Base-by-base conservation (phyloP, 2,888 invertebrate genomes). In the Rhagonycha lutea region DNA sequence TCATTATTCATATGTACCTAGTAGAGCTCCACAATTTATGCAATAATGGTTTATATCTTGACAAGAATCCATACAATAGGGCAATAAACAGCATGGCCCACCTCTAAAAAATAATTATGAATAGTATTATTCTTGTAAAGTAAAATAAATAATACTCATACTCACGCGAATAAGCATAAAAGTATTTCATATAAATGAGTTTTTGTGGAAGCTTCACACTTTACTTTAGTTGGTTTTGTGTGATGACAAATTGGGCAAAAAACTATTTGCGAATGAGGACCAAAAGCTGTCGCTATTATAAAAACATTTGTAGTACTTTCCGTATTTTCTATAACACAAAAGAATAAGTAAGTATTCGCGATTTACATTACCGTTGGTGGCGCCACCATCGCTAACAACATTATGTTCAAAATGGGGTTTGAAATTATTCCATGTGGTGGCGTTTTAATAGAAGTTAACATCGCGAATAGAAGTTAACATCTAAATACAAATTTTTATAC, bases 161-260 rank as follows among this genome's bases (percentile, higher is more conserved):
- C 86, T 85, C 85, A 90, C 90, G 87, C 88, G 68, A 88, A 81
- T 14, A 89, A 24, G 74, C 89, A 90, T 8, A 89, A 82, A 1
- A 89, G 69, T 10, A 89, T 75, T 3, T 90, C 90, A 70, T 89
- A 86, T 11, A 90, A 75, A 81, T 90, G 90, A 2, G 90, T 90
- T 83, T 88, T 89, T 1, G 86, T 86, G 32, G 87, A 87, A 1
- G 89, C 81, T 80, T 88, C 87, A 1, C 85, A 85, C 75, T 87
- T 85, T 4, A 89, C 84, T 47, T 84, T 79, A 0, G 90, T 89
- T 0, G 84, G 82, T 72, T 90, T 87, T 61, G 82, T 83, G 4
- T 86, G 85, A 10, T 86, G 87, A 77, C 90, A 90, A 70, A 87
- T 83, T 1, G 90, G 90, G 79, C 90, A 90, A 0, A 79, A 85